Evolutionary conservation across 2,888 invertebrate species (phyloP).

Genomic region (Hyles lineata): DNA sequence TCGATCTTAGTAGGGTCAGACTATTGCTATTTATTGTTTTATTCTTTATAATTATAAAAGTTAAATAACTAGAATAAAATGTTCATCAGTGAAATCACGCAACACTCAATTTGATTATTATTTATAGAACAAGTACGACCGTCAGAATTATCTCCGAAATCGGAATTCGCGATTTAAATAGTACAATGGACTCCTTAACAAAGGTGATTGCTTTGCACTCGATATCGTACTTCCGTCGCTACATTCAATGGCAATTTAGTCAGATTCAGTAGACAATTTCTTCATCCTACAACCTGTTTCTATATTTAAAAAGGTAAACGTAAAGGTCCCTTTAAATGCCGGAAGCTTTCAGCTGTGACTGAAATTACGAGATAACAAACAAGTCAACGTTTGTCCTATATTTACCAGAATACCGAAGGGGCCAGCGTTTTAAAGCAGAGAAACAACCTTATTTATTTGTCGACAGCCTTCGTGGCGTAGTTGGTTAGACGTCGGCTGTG

Average conservation of each 20-base stretch:
- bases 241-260: constrained; percentile 3
- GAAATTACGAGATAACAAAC: too few relatives aligned
- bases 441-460: too few relatives aligned
- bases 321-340: background rate
- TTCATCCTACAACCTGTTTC: background rate
- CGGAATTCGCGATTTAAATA: background rate
- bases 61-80: too few relatives aligned
- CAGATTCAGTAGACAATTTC: background rate
- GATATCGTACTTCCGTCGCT: constrained; percentile 2
- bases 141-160: background rate
- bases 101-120: background rate
- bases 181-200: background rate
- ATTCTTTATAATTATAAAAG: too few relatives aligned
- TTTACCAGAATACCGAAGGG: too few relatives aligned
- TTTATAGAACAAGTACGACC: background rate
- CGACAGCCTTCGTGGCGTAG: too few relatives aligned
- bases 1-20: too few relatives aligned
- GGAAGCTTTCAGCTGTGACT: background rate
- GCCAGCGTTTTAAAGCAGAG: too few relatives aligned
- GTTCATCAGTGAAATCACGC: too few relatives aligned
- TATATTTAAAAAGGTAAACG: background rate
- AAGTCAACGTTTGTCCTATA: too few relatives aligned
- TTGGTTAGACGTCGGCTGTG: too few relatives aligned
- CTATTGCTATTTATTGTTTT: too few relatives aligned
- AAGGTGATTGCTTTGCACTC: background rate